Evolutionary conservation across 2,113 vertebrate genomes (phyloP).

Genomic region (Platysteira castanea): DNA sequence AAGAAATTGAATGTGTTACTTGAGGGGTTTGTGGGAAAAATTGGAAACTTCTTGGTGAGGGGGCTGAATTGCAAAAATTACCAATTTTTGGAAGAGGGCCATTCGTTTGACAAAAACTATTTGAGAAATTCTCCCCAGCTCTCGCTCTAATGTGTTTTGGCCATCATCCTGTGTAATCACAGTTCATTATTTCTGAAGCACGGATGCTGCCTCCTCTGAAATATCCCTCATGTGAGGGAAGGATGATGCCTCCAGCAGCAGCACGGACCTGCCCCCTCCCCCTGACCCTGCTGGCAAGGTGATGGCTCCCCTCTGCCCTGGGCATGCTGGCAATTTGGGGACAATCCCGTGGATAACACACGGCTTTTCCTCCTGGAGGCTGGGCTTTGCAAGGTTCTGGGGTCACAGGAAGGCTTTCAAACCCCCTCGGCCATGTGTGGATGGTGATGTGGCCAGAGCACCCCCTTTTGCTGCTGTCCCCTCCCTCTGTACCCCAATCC

Average conservation of each 20-base stretch:
- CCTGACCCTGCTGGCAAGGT: not conserved
- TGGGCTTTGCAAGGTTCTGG: not conserved
- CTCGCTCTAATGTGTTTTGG: slow-evolving; percentile 26
- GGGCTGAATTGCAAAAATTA: slow-evolving; percentile 28
- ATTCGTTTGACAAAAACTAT: slow-evolving; percentile 28
- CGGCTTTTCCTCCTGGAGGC: not conserved
- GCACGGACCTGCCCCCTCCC: not conserved
- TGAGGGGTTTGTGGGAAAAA: not conserved
- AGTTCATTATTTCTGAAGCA: slow-evolving; percentile 30
- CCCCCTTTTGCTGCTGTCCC: not conserved
- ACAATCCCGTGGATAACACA: not conserved
- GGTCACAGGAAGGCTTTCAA: not conserved
- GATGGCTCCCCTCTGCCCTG: not conserved
- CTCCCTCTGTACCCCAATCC: not conserved
- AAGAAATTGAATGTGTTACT: not conserved
- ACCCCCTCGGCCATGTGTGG: not conserved
- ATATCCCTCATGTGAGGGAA: not conserved
- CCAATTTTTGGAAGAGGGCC: slow-evolving; percentile 33
- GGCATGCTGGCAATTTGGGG: not conserved
- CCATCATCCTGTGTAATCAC: slow-evolving; percentile 29
- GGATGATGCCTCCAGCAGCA: not conserved
- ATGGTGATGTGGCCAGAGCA: not conserved
- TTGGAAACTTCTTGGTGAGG: slow-evolving; percentile 24
- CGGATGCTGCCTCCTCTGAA: not conserved
- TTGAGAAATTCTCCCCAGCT: slow-evolving; percentile 24